A percentile compares a stretch with the other conserved stretches of the same genome.
phyloP scores from a whole-genome alignment of 2,797 vertebrate species.

The Clarias fuscus region DNA sequence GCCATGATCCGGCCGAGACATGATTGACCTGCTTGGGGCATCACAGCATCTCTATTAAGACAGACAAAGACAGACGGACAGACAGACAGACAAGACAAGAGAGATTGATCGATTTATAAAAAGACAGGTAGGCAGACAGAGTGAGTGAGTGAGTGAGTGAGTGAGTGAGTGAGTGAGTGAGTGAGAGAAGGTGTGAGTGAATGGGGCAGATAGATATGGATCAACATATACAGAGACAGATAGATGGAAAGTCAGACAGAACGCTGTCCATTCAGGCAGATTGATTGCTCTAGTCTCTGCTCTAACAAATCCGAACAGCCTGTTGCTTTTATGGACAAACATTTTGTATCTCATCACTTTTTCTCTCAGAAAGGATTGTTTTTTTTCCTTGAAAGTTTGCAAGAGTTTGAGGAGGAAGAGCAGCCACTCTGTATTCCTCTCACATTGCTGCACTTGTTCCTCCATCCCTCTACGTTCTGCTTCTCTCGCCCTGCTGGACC shows the following conservation, averaged over 20 bases:
- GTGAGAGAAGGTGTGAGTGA: neutral
- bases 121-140: neutral
- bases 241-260: constrained; percentile 5
- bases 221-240: neutral
- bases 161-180: neutral
- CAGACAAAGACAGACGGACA: neutral
- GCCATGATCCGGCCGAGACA: constrained; percentile 1
- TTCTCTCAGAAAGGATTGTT: neutral
- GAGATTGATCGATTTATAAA: neutral
- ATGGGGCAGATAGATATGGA: neutral
- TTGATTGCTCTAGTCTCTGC: neutral
- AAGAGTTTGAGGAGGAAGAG: neutral
- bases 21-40: neutral
- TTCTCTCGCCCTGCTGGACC: constrained; percentile 6
- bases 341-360: neutral
- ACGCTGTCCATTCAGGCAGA: neutral
- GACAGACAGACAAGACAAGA: neutral
- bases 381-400: neutral
- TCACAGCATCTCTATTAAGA: constrained; percentile 15
- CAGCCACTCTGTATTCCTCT: neutral
- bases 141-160: neutral
- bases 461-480: constrained; percentile 1
- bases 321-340: neutral
- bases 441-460: neutral
- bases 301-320: neutral